A percentile compares a stretch with the other conserved stretches of the same genome.
Conservation (phyloP, 2,797 vertebrate species). For the Notoglanidium macrostoma region DNA sequence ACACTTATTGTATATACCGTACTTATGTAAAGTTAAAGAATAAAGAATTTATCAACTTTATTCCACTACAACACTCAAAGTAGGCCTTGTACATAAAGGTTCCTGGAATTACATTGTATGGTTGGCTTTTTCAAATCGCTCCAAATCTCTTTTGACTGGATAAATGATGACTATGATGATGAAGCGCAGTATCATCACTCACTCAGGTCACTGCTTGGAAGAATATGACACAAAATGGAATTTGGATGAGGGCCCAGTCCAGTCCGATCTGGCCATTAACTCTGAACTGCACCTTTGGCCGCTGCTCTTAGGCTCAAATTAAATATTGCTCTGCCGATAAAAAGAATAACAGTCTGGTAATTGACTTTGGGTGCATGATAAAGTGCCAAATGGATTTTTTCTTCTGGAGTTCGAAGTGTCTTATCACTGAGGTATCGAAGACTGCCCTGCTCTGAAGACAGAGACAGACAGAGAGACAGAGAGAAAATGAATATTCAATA, state of each 20-base stretch:
- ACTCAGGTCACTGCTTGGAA: constrained; percentile 9
- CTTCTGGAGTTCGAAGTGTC: not conserved
- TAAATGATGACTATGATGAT: not conserved
- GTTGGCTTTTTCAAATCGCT: not conserved
- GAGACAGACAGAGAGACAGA: not conserved
- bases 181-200: not conserved
- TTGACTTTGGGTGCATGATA: constrained; percentile 12
- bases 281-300: constrained; percentile 6
- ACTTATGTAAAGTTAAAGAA: not conserved
- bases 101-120: not conserved
- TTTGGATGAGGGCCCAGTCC: not conserved
- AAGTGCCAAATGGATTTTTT: constrained; percentile 25
- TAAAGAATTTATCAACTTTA: not conserved
- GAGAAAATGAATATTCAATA: not conserved
- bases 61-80: not conserved
- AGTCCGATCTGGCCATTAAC: not conserved
- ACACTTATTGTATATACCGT: not conserved
- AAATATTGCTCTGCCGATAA: constrained; percentile 25
- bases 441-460: not conserved
- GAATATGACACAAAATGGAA: constrained; percentile 13
- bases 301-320: constrained; percentile 3
- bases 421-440: not conserved
- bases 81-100: not conserved
- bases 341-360: constrained; percentile 31
- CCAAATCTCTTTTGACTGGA: not conserved